Conservation (phyloP, 2,888 invertebrate species). For the Erpobdella octoculata region DNA sequence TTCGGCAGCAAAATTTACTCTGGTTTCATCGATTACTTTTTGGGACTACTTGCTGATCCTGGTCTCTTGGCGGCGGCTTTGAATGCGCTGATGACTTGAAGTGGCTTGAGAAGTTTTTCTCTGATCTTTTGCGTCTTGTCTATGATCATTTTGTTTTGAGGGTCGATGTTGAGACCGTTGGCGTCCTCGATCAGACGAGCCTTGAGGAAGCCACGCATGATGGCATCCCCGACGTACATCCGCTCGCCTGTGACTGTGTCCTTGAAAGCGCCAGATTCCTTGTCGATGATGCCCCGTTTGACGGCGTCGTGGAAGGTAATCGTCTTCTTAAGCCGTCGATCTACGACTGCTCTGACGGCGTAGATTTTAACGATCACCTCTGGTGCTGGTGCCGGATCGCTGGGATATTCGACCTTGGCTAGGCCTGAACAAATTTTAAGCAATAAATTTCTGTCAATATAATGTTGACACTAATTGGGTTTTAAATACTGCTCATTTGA, state of each 20-base stretch:
- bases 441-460: background rate
- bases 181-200: constrained; percentile 45
- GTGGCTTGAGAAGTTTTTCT: constrained; percentile 42
- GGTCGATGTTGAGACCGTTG: constrained; percentile 46
- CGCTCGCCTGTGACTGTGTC: constrained; percentile 45
- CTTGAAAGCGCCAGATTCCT: constrained; percentile 44
- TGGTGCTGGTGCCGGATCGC: constrained; percentile 6
- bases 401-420: constrained; percentile 53
- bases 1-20: too few relatives aligned
- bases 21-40: too few relatives aligned
- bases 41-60: background rate
- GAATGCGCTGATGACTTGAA: constrained; percentile 44
- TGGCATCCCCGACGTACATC: constrained; percentile 47
- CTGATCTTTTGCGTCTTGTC: constrained; percentile 43
- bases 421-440: constrained; percentile 53
- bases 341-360: constrained; percentile 48
- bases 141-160: constrained; percentile 47
- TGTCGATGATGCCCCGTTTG: constrained; percentile 42
- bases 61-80: constrained; percentile 19
- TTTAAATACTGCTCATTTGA: background rate
- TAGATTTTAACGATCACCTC: constrained; percentile 44
- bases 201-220: constrained; percentile 50
- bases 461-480: background rate
- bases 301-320: constrained; percentile 38
- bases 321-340: constrained; percentile 40